Conservation (phyloP, 2,888 invertebrate genomes). For the Globia sparganii region DNA sequence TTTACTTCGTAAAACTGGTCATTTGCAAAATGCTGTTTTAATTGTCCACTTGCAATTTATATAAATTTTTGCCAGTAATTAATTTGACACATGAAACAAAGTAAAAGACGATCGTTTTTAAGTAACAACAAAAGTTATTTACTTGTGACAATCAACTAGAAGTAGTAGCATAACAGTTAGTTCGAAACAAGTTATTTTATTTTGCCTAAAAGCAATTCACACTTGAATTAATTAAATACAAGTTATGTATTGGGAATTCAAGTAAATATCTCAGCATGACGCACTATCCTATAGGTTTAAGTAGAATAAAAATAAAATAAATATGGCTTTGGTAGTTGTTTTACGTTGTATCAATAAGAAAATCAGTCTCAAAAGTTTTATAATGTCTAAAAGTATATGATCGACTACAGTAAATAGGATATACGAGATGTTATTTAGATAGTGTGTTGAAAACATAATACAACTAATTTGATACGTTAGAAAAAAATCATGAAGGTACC, state of each 20-base stretch:
- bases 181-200: slow-evolving; percentile 9
- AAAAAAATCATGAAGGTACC: no score
- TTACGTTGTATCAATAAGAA: not conserved
- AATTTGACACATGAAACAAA: no score
- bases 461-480: no score
- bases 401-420: no score
- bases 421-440: no score
- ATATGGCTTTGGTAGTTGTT: not conserved
- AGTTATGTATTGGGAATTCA: slow-evolving; percentile 8
- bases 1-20: not conserved
- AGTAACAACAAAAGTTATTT: not conserved
- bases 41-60: not conserved
- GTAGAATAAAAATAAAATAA: slow-evolving; percentile 3
- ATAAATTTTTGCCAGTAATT: not conserved
- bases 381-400: no score
- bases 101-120: not conserved
- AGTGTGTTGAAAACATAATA: no score
- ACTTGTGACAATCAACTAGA: not conserved
- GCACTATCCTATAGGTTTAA: not conserved
- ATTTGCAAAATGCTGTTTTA: not conserved
- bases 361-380: no score
- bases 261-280: slow-evolving; percentile 31
- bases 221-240: slow-evolving; percentile 24
- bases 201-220: not conserved
- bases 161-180: not conserved